Evolutionary conservation across 1,140 invertebrate genomes (phyloP).

Genomic region (Anastrepha ludens): DNA sequence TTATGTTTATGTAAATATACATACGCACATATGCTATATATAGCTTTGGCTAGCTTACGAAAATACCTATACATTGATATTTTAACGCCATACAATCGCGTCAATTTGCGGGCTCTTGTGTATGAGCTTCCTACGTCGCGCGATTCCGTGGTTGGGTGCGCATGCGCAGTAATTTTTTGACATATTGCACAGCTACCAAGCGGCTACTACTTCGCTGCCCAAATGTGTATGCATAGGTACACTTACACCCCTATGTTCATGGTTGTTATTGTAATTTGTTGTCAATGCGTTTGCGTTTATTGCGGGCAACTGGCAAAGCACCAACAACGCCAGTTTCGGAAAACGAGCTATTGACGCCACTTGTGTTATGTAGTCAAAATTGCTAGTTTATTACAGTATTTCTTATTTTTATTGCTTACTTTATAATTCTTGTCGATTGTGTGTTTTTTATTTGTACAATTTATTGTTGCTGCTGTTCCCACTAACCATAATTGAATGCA

Average conservation of each 20-base stretch:
- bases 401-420: conserved; percentile 47
- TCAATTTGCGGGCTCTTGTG: neutral
- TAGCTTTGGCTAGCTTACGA: too few species aligned
- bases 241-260: neutral
- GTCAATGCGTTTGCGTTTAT: conserved; percentile 24
- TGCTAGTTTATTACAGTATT: conserved; percentile 38
- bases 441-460: neutral
- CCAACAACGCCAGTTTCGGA: neutral
- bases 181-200: conserved; percentile 43
- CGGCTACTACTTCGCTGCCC: neutral
- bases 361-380: conserved; percentile 8
- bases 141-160: neutral
- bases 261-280: conserved; percentile 22
- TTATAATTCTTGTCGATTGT: neutral
- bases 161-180: conserved; percentile 46
- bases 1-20: neutral
- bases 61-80: neutral
- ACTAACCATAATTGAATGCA: conserved; percentile 23
- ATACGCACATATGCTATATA: neutral
- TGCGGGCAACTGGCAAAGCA: neutral
- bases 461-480: neutral
- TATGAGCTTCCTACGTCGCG: neutral
- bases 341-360: neutral
- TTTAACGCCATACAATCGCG: neutral
- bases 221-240: neutral